phyloP scores from a whole-genome alignment of 2,888 invertebrate species.

The Drosophila lacicola region DNA sequence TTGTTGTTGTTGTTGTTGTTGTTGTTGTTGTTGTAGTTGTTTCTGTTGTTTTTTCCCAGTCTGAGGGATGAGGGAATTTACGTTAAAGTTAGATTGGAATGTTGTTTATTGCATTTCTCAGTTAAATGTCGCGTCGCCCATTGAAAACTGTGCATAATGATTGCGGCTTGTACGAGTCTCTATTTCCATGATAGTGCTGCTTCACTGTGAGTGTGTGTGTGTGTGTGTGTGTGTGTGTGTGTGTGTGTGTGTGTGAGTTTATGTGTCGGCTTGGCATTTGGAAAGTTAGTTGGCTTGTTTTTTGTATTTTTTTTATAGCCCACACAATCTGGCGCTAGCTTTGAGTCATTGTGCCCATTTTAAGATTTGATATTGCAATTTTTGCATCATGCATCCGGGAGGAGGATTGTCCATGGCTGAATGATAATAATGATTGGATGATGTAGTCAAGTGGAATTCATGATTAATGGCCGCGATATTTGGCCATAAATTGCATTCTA shows the following conservation, averaged over 20 bases:
- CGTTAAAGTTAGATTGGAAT: slow-evolving; percentile 68
- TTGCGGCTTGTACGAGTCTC: slow-evolving; percentile 41
- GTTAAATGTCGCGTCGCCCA: slow-evolving; percentile 64
- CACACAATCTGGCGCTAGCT: slow-evolving; percentile 50
- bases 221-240: neutral
- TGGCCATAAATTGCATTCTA: slow-evolving; percentile 14
- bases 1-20: slow-evolving; percentile 21
- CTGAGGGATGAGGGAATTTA: slow-evolving; percentile 23
- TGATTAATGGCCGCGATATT: slow-evolving; percentile 35
- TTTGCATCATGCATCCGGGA: slow-evolving; percentile 66
- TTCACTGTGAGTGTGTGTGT: slow-evolving; percentile 4
- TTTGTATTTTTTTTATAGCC: slow-evolving; percentile 62
- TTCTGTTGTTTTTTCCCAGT: slow-evolving; percentile 6
- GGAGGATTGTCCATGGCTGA: slow-evolving; percentile 14
- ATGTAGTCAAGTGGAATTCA: slow-evolving; percentile 38
- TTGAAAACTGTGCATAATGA: slow-evolving; percentile 65
- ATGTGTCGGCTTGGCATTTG: slow-evolving; percentile 52
- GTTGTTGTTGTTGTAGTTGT: neutral
- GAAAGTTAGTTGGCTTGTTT: slow-evolving; percentile 60
- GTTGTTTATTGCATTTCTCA: slow-evolving; percentile 74
- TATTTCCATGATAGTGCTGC: slow-evolving; percentile 16
- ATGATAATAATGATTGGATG: slow-evolving; percentile 22
- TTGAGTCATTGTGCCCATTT: slow-evolving; percentile 69
- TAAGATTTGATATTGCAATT: slow-evolving; percentile 61
- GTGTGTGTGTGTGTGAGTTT: neutral